These are phyloP conservation scores for Pseudorhombus dupliciocellatus DNA, from an alignment of 2,113 vertebrate species.

Conservation along the genomic window DNA sequence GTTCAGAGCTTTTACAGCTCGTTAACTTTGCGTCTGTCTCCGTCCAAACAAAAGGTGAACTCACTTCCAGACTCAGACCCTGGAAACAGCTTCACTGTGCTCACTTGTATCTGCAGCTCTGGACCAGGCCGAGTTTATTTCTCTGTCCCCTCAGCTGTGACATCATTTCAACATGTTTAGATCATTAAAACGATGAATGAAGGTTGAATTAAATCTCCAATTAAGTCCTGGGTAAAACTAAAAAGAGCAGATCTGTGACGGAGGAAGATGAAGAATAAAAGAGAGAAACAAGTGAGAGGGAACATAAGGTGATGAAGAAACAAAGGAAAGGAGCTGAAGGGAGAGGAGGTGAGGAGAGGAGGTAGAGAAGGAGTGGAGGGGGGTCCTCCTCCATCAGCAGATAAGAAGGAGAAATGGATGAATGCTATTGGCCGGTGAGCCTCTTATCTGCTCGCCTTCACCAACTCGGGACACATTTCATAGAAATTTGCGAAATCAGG, in stretches of 20 bases:
- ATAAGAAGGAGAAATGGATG: slow-evolving; percentile 81
- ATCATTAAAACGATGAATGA: too few relatives aligned
- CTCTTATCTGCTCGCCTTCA: slow-evolving; percentile 74
- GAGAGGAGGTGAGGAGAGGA: slow-evolving; percentile 13
- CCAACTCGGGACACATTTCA: slow-evolving; percentile 74
- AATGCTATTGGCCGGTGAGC: slow-evolving; percentile 69
- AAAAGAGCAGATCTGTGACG: slow-evolving; percentile 21
- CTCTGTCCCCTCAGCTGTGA: too few relatives aligned
- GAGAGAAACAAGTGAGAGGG: slow-evolving; percentile 5
- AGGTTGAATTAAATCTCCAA: too few relatives aligned
- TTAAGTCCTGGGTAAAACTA: too few relatives aligned
- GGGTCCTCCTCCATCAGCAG: slow-evolving; percentile 67
- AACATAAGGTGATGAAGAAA: slow-evolving; percentile 23
- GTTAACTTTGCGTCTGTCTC: too few relatives aligned
- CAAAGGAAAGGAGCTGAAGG: slow-evolving; percentile 22
- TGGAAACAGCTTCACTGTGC: too few relatives aligned
- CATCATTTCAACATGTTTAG: too few relatives aligned
- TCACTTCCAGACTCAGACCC: too few relatives aligned
- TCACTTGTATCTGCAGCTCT: too few relatives aligned
- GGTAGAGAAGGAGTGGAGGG: not conserved
- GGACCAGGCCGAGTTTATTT: too few relatives aligned
- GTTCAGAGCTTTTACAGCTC: too few relatives aligned
- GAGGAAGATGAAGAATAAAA: slow-evolving; percentile 15
- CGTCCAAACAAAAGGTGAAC: too few relatives aligned
- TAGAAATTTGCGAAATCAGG: slow-evolving; percentile 78